phyloP scores from a whole-genome alignment of 1,140 invertebrate species.

The Hyposmocoma kahamanoa region DNA sequence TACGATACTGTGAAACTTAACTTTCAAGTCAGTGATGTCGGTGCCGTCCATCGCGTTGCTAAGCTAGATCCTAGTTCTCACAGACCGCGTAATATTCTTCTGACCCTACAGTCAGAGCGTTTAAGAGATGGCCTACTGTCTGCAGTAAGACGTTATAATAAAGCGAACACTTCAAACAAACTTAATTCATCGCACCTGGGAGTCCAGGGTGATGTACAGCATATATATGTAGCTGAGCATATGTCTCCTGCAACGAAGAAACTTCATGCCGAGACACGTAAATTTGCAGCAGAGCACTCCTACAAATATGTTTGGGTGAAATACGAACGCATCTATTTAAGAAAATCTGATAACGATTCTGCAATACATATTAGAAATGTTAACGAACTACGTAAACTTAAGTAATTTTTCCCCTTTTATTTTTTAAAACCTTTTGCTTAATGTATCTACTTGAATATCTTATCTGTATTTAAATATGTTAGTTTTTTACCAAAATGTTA shows the following conservation, averaged over 20 bases:
- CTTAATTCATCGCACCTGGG: neutral
- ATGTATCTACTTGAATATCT: neutral
- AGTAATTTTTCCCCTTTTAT: neutral
- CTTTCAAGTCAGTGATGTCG: neutral
- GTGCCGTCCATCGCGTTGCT: constrained; percentile 5
- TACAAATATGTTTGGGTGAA: constrained; percentile 5
- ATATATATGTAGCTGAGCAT: neutral
- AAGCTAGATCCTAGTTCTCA: neutral
- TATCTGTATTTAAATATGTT: neutral
- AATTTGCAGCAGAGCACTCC: neutral
- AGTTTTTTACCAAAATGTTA: neutral
- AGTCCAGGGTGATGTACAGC: neutral
- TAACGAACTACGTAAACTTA: neutral
- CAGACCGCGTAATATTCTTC: constrained; percentile 3
- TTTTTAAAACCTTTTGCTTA: too few relatives aligned
- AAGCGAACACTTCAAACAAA: neutral
- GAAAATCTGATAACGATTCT: neutral
- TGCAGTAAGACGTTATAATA: neutral
- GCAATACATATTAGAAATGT: neutral
- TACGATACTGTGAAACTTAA: neutral
- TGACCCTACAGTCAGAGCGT: neutral
- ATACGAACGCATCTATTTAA: neutral
- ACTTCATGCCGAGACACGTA: neutral
- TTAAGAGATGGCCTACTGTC: neutral
- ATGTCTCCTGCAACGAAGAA: constrained; percentile 1